phyloP scores from a whole-genome alignment of 2,113 vertebrate species.

The Cryptomyrus ogoouensis region DNA sequence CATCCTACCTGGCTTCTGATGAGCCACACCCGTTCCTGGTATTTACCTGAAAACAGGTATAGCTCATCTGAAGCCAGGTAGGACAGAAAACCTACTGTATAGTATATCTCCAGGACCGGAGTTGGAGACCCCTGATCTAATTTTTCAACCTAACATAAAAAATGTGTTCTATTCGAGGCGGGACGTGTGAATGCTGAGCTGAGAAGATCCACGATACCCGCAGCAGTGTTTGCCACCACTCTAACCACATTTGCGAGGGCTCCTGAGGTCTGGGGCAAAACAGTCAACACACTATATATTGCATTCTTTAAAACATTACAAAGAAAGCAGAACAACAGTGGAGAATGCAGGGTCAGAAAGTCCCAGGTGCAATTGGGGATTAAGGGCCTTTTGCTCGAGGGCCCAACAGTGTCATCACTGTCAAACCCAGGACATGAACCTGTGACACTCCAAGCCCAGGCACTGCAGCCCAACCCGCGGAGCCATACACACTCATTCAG shows the following conservation, averaged over 20 bases:
- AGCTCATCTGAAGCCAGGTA: too few species aligned
- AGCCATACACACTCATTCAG: background rate
- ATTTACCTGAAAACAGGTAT: too few species aligned
- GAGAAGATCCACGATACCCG: background rate
- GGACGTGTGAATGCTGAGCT: background rate
- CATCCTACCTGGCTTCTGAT: too few species aligned
- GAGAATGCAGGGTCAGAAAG: background rate
- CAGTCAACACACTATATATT: background rate
- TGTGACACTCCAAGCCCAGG: background rate
- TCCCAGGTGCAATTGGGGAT: background rate
- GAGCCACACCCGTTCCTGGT: too few species aligned
- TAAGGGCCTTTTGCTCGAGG: background rate
- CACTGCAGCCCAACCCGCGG: background rate
- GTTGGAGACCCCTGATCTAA: background rate
- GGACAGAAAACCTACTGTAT: too few species aligned
- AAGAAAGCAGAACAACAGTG: background rate
- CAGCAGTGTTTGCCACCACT: background rate
- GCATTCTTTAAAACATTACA: background rate
- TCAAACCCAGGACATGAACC: background rate
- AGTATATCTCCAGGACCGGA: too few species aligned
- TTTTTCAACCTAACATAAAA: background rate
- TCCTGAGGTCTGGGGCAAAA: background rate
- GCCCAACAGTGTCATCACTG: background rate
- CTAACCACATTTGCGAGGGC: background rate
- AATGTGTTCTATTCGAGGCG: background rate